Conservation (phyloP, 2,888 invertebrate species). For the Platynereis dumerilii region DNA sequence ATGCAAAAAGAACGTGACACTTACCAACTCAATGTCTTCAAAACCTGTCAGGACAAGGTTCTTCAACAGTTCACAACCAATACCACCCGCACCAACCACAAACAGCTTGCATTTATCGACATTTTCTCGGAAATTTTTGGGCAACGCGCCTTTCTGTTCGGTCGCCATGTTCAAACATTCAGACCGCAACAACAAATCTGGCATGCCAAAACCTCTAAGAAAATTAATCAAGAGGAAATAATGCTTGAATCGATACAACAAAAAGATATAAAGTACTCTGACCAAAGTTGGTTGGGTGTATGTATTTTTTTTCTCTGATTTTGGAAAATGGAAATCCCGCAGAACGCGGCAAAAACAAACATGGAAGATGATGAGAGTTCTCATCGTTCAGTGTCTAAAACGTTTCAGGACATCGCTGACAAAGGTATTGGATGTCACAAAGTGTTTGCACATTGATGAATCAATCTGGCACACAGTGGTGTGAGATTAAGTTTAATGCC, state of each 20-base stretch:
- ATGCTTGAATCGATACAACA: too few species aligned
- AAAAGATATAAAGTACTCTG: too few species aligned
- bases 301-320: too few species aligned
- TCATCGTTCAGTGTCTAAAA: constrained; percentile 12
- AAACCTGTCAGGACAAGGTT: constrained; percentile 96
- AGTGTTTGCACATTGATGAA: too few species aligned
- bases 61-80: constrained; percentile 98
- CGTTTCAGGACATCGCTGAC: constrained; percentile 16
- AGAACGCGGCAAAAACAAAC: constrained; percentile 19
- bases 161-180: constrained; percentile 52
- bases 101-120: constrained; percentile 55
- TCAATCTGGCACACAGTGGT: too few species aligned
- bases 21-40: constrained; percentile 89
- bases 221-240: background rate
- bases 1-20: constrained; percentile 49
- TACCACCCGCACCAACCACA: constrained; percentile 90
- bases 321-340: too few species aligned
- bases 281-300: too few species aligned
- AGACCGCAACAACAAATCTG: background rate
- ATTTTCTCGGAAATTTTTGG: constrained; percentile 45
- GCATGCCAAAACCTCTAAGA: background rate
- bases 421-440: constrained; percentile 12
- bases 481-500: too few species aligned
- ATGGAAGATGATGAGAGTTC: constrained; percentile 11
- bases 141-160: constrained; percentile 49